A percentile compares a stretch with the other conserved stretches of the same genome.
These are phyloP conservation scores for Temnothorax ravouxi DNA, from an alignment of 2,888 invertebrate genomes.

Conservation along the genomic window DNA sequence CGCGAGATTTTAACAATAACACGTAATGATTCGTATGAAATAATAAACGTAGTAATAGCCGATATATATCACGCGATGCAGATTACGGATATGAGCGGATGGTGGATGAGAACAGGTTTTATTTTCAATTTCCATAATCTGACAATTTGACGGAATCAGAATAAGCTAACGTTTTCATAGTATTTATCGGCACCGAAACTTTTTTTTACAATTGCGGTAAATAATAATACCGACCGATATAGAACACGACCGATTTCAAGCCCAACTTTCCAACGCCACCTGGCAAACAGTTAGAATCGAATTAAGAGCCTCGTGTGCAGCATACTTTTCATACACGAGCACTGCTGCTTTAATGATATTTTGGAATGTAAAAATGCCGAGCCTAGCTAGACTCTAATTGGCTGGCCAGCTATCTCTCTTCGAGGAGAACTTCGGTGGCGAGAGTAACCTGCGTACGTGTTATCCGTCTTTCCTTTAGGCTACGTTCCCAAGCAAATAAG, in stretches of 20 bases:
- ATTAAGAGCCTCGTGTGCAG: slow-evolving; percentile 57
- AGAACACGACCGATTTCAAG: slow-evolving; percentile 21
- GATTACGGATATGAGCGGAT: neutral
- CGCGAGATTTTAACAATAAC: slow-evolving; percentile 11
- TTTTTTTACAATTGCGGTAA: slow-evolving; percentile 16
- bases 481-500: slow-evolving; percentile 54
- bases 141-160: neutral
- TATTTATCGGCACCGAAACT: neutral
- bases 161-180: neutral
- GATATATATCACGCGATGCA: neutral
- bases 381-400: slow-evolving; percentile 64
- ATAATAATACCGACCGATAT: slow-evolving; percentile 11
- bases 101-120: neutral
- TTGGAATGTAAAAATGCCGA: slow-evolving; percentile 59
- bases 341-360: slow-evolving; percentile 66
- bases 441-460: slow-evolving; percentile 58
- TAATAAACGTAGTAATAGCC: neutral
- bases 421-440: slow-evolving; percentile 52
- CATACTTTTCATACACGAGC: slow-evolving; percentile 43
- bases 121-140: neutral
- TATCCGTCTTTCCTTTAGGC: slow-evolving; percentile 63
- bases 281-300: slow-evolving; percentile 57
- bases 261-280: slow-evolving; percentile 45
- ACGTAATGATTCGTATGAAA: neutral
- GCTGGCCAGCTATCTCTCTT: slow-evolving; percentile 56